Conservation (phyloP, 37 sponge, comb jelly and placozoan genomes). For the Cliona cf. orientalis region DNA sequence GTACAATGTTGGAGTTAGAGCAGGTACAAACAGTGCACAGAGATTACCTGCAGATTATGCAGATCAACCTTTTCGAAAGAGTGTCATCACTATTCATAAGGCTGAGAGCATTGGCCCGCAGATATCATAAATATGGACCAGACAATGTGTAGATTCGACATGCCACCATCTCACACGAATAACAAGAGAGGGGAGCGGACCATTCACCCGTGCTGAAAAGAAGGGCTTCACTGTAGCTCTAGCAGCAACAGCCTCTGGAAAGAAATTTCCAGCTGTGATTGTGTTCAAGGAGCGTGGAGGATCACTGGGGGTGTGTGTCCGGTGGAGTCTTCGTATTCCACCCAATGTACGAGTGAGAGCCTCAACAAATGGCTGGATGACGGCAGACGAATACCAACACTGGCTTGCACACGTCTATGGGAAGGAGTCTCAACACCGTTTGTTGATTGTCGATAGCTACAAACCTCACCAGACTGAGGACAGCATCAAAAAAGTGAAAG, state of each 20-base stretch:
- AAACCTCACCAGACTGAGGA: constrained; percentile 10
- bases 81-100: background rate
- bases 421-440: background rate
- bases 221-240: constrained; percentile 48
- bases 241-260: constrained; percentile 20
- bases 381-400: constrained; percentile 17
- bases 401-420: constrained; percentile 1
- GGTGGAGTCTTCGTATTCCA: constrained; percentile 1
- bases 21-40: constrained; percentile 31
- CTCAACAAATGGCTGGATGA: constrained; percentile 34
- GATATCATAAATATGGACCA: constrained; percentile 45
- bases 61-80: constrained; percentile 7
- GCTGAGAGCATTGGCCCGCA: background rate
- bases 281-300: constrained; percentile 35
- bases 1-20: background rate
- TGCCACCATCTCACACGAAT: background rate
- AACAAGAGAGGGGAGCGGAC: background rate
- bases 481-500: constrained; percentile 2
- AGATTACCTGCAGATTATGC: constrained; percentile 32
- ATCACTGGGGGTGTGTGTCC: constrained; percentile 5
- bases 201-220: constrained; percentile 25
- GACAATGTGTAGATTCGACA: constrained; percentile 45
- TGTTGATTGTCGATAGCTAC: constrained; percentile 20
- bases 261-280: constrained; percentile 27
- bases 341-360: constrained; percentile 22